These are phyloP conservation scores for Helicolenus hilgendorfi DNA, from an alignment of 2,797 vertebrate species.

Conservation along the genomic window DNA sequence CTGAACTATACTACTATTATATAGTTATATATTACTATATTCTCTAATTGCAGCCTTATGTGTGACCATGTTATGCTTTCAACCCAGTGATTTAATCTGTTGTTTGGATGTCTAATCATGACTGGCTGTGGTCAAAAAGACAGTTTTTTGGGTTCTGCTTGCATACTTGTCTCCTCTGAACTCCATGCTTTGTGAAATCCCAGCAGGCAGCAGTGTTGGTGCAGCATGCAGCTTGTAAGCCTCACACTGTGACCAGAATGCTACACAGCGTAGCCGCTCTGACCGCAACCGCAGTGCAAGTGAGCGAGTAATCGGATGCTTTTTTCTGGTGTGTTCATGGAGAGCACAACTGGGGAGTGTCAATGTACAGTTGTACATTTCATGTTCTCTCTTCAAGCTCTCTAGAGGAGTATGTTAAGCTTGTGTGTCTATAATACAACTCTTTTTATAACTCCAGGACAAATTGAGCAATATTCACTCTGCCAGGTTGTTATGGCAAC, in stretches of 20 bases:
- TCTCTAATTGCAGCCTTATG: not conserved
- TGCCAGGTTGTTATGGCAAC: slow-evolving; percentile 86
- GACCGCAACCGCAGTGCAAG: slow-evolving; percentile 30
- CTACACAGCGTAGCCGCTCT: slow-evolving; percentile 56
- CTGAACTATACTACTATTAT: not conserved
- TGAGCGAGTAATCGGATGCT: slow-evolving; percentile 57
- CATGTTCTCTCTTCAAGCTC: not conserved
- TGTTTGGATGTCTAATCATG: not conserved
- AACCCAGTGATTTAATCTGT: not conserved
- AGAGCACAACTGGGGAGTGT: slow-evolving; percentile 65
- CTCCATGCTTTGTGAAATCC: slow-evolving; percentile 55
- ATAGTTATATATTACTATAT: too few species aligned
- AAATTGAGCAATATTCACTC: slow-evolving; percentile 60
- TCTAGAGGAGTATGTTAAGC: slow-evolving; percentile 5
- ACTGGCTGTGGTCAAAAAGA: not conserved
- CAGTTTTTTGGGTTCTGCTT: slow-evolving; percentile 20
- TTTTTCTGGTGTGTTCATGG: slow-evolving; percentile 60
- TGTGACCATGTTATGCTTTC: not conserved
- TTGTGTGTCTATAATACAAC: slow-evolving; percentile 28
- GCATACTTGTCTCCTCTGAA: slow-evolving; percentile 37
- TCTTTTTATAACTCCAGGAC: slow-evolving; percentile 48
- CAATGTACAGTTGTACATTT: slow-evolving; percentile 14
- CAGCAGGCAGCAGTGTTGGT: slow-evolving; percentile 62
- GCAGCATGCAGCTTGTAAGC: slow-evolving; percentile 60
- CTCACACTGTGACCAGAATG: slow-evolving; percentile 83